Evolutionary conservation across 2,113 vertebrate genomes (phyloP), one percentile per base, ranked within the genome.

Genomic region (Ictidomys tridecemlineatus): DNA sequence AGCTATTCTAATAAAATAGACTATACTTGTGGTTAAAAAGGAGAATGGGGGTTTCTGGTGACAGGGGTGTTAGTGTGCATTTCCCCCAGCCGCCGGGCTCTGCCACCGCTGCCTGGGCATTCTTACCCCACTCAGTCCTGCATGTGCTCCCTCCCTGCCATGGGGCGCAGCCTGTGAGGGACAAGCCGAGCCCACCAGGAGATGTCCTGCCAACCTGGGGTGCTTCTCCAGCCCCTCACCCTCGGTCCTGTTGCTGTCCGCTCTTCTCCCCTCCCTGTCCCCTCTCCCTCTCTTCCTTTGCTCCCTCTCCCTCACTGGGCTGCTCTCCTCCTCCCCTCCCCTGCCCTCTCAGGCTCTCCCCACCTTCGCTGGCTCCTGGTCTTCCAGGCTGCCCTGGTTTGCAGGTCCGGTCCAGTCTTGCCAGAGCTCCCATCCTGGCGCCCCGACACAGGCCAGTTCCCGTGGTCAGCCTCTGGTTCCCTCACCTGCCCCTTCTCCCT

Each of bases 41-140:
- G 24, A 65, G 74, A 34, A 42, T 2, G 1, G 7, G 16, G 2
- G 22, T 39, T 91, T 88, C 53, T 9, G 22, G 3, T 34, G 8
- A 9, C 24, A 51, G 2, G 12, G 1, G 1, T 8, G 1, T 37
- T 67, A 20, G 1, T 6, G 14, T 67, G 2, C 8, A 0, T 30
- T 34, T 37, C 8, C 87, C 45, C n/a, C 1, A 85, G 34, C 39
- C 1, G 4, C n/a, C 14, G 22, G 34, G 5, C 5, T 63, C 72
- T 22, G 9, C 32, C 12, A 16, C 1, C 0, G 24, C 37, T 0
- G 20, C 5, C 16, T 82, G 69, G 58, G 12, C 8, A 1, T 9
- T 0, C 1, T 17, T 5, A 26, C 8, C 30, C 34, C 16, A 17
- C 22, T 53, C 26, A 32, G 13, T 51, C 18, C 48, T n/a, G 1